These are phyloP conservation scores for Pluvianellus socialis DNA, from an alignment of 2,113 vertebrate species.

Conservation along the genomic window DNA sequence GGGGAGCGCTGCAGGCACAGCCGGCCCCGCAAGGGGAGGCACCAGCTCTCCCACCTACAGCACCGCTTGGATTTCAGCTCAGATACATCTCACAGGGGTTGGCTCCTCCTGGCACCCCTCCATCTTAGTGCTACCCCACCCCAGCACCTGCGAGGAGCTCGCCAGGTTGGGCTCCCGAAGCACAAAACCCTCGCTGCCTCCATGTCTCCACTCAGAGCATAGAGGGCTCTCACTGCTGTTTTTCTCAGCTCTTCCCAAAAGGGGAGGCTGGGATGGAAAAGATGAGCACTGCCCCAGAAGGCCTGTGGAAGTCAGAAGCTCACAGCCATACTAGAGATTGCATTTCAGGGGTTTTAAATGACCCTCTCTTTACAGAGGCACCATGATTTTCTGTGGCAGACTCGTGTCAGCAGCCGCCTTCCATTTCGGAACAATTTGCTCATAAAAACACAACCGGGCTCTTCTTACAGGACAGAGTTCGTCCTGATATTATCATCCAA, in stretches of 20 bases:
- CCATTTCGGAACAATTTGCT: neutral
- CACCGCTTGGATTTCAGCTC: neutral
- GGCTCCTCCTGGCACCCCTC: neutral
- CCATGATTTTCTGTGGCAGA: neutral
- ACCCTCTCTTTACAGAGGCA: neutral
- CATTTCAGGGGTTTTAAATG: neutral
- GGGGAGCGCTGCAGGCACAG: neutral
- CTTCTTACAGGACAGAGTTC: neutral
- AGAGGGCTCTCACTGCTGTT: neutral
- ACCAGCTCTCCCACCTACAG: neutral
- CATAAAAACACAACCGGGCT: neutral
- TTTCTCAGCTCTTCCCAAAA: neutral
- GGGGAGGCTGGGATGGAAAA: neutral
- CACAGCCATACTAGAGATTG: rapidly evolving
- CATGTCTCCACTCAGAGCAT: neutral
- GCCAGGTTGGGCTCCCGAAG: neutral
- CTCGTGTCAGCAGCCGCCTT: neutral
- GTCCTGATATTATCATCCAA: neutral
- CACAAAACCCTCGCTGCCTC: neutral
- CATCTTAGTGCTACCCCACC: neutral
- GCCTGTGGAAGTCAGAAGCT: neutral
- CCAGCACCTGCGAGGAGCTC: rapidly evolving
- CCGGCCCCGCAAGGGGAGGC: rapidly evolving
- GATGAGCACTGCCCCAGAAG: neutral
- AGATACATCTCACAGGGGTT: neutral